A percentile compares a stretch with the other conserved stretches of the same genome.
These are phyloP conservation scores for Galeruca laticollis DNA, from an alignment of 2,888 invertebrate species.

Conservation along the genomic window DNA sequence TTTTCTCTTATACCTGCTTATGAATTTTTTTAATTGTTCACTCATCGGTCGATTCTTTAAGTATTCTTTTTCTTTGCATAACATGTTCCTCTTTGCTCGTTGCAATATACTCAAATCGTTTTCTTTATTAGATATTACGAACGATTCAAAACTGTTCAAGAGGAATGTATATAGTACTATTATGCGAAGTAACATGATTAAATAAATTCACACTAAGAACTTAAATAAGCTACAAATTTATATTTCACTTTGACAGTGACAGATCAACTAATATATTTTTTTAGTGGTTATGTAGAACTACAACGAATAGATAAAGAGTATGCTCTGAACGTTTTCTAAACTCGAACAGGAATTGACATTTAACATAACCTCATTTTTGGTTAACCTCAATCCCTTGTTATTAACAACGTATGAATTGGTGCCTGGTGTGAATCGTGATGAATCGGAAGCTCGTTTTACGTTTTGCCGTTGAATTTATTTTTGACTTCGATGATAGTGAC, in stretches of 20 bases:
- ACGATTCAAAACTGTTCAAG: neutral
- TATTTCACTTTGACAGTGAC: neutral
- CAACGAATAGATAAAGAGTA: too few species aligned
- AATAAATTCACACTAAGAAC: neutral
- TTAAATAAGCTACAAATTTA: neutral
- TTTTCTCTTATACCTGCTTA: conserved; percentile 34
- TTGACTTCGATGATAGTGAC: too few species aligned
- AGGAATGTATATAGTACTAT: neutral
- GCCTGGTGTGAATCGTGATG: too few species aligned
- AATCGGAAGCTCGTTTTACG: too few species aligned
- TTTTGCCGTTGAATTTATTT: too few species aligned
- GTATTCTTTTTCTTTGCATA: conserved; percentile 40
- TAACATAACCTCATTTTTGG: too few species aligned
- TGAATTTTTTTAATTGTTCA: conserved; percentile 38
- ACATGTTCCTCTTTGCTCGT: conserved; percentile 36
- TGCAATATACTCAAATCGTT: conserved; percentile 11
- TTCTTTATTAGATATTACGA: neutral
- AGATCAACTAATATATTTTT: neutral
- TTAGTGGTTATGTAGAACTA: neutral
- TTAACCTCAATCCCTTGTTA: too few species aligned
- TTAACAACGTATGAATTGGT: too few species aligned
- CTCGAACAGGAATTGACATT: too few species aligned
- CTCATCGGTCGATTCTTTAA: conserved; percentile 41
- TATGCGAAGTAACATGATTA: neutral
- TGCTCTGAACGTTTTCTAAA: too few species aligned